Conservation (phyloP, 2,888 invertebrate genomes). For the Harpagoxenus sublaevis region DNA sequence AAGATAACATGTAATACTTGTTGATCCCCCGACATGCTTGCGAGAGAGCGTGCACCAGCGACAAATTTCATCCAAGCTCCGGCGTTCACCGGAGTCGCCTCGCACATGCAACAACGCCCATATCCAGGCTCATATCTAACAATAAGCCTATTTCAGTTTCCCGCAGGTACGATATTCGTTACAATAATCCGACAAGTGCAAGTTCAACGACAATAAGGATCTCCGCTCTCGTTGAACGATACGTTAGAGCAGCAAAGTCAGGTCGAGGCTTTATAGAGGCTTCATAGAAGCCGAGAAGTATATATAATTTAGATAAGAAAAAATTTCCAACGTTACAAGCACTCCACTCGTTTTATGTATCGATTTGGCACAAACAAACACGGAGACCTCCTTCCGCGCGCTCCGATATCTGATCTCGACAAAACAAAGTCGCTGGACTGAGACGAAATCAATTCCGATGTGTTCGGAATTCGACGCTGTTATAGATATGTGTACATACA, state of each 20-base stretch:
- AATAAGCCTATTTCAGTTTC: background rate
- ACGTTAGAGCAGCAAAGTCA: background rate
- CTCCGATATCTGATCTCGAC: slow-evolving; percentile 15
- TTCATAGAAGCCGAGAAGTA: background rate
- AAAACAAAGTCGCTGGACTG: background rate
- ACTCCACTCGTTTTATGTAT: background rate
- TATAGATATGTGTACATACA: background rate
- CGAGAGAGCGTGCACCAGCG: background rate
- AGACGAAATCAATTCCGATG: slow-evolving; percentile 10
- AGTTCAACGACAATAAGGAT: background rate
- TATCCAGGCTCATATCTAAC: background rate
- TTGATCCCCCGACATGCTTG: slow-evolving; percentile 17
- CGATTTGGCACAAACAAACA: slow-evolving; percentile 1
- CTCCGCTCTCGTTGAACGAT: background rate
- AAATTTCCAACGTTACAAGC: background rate
- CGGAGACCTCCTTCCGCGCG: background rate
- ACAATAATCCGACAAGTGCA: background rate
- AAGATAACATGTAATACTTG: slow-evolving; percentile 24
- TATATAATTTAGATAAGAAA: background rate
- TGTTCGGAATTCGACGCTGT: background rate
- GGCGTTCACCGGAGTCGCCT: background rate
- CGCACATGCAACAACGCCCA: slow-evolving; percentile 5
- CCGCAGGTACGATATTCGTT: background rate
- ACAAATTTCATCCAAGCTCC: background rate
- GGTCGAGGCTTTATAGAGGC: too few species aligned